Evolutionary conservation across 1,140 invertebrate genomes (phyloP), one percentile per base, ranked within the genome.

Genomic region (Cheumatopsyche charites): DNA sequence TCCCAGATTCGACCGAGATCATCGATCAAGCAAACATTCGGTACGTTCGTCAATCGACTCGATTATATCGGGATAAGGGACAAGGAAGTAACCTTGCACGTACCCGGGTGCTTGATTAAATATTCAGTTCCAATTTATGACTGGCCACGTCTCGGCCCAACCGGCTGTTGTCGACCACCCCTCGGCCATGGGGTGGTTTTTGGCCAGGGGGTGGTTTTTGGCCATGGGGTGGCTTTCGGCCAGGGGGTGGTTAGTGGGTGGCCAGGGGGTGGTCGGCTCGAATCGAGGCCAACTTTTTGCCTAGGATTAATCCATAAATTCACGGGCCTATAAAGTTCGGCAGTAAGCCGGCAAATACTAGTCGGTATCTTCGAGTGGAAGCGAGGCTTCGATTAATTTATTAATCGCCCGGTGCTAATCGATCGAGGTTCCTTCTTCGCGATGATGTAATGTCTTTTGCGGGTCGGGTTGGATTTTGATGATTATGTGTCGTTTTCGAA

Each of bases 121-220:
- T 68, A 68, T 68, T 68, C 66, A 68, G 26, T 15, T 68, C 21
- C 66, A 68, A 68, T 68, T 68, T 68, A 68, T 68, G 66, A 68
- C 42, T 68, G 41, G 25, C 66, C 66, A 68, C 66, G 66, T 68
- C 66, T 68, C 66, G 47, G 47, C 36, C 29, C 47, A 47, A 47
- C 25, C 49, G 63, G 63, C 17, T 43, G 63, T 66, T 66, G 63
- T 66, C 63, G 66, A 62, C 6, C 12, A 26, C 62, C 19, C 26
- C 62, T 63, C 19, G 11, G 19, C 36, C 58, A 62, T n/a, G n/a
- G 36, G 21, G 12, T 7, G 36, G n/a, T n/a, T n/a, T n/a, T n/a
- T n/a, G 13, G 19, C 62, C 62, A 23, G 12, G 55, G 26, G 58
- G 9, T 5, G 17, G 26, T 21, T 62, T 23, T 63, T 15, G 11